phyloP scores from a whole-genome alignment of 2,888 invertebrate species.

The Epinotia brunnichana region DNA sequence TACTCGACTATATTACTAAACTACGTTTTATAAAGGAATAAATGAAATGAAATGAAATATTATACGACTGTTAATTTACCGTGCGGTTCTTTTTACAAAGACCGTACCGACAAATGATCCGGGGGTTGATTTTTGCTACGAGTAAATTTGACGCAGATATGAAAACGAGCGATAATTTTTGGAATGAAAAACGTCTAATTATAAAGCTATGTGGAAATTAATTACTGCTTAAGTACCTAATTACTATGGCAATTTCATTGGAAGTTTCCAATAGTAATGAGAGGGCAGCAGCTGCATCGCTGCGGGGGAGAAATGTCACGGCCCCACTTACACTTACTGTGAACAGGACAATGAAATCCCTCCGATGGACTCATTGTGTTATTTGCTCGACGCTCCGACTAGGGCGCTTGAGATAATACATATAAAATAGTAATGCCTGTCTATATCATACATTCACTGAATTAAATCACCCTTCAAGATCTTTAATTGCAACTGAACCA shows the following conservation, averaged over 20 bases:
- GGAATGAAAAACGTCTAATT: slow-evolving; percentile 22
- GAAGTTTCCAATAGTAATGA: slow-evolving; percentile 55
- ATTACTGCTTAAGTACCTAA: slow-evolving; percentile 50
- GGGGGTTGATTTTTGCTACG: background rate
- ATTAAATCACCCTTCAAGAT: slow-evolving; percentile 31
- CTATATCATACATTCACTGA: slow-evolving; percentile 26
- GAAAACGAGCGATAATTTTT: background rate
- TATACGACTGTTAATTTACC: background rate
- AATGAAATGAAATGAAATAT: too few species aligned
- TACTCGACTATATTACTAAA: too few species aligned
- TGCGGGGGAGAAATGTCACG: slow-evolving; percentile 70
- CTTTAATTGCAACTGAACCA: slow-evolving; percentile 30
- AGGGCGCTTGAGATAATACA: slow-evolving; percentile 43
- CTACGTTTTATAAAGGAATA: too few species aligned
- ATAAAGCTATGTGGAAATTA: slow-evolving; percentile 48
- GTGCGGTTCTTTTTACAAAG: background rate
- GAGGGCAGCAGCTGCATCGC: slow-evolving; percentile 68
- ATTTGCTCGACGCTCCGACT: slow-evolving; percentile 50
- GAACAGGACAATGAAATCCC: slow-evolving; percentile 60
- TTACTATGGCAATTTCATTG: slow-evolving; percentile 58
- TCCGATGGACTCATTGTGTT: slow-evolving; percentile 61
- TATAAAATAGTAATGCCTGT: slow-evolving; percentile 42
- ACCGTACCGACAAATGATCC: background rate
- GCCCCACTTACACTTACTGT: slow-evolving; percentile 55
- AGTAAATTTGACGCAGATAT: background rate